Percentiles rank a stretch among this genome's conserved stretches.
Conservation (phyloP, 2,888 invertebrate genomes). For the Vandiemenella viatica region DNA sequence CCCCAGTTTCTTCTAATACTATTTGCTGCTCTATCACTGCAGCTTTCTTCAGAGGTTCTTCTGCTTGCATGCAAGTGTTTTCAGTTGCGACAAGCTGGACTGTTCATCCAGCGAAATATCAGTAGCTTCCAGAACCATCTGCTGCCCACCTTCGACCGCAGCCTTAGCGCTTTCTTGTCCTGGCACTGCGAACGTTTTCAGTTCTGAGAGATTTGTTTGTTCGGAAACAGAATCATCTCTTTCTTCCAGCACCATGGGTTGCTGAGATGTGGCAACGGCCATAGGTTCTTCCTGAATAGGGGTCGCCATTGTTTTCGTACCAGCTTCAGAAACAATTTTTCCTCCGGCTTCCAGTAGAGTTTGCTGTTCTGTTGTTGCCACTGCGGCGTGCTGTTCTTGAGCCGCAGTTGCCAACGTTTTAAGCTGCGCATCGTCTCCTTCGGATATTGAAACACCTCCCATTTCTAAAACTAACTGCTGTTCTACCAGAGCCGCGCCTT, state of each 20-base stretch:
- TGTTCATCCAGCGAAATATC: not conserved
- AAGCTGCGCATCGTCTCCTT: not conserved
- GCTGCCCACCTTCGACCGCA: slow-evolving; percentile 8
- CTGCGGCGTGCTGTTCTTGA: not conserved
- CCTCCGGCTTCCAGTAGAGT: not conserved
- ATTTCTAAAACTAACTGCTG: not conserved
- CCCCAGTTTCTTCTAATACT: not conserved
- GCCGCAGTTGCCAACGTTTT: not conserved
- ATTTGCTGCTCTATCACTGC: slow-evolving; percentile 1
- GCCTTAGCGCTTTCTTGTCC: slow-evolving; percentile 20
- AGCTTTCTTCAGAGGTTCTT: not conserved
- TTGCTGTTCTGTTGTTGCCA: slow-evolving; percentile 11
- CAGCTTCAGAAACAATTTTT: not conserved
- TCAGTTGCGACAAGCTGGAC: not conserved
- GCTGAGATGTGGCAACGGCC: not conserved
- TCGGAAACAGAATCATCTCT: slow-evolving; percentile 17
- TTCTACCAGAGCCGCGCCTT: not conserved
- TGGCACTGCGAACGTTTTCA: slow-evolving; percentile 24
- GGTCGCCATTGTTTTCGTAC: not conserved
- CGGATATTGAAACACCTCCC: not conserved
- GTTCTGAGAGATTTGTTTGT: slow-evolving; percentile 25
- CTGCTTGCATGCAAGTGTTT: not conserved
- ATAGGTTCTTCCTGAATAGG: not conserved
- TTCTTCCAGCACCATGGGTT: not conserved
- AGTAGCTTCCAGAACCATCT: slow-evolving; percentile 15